Evolutionary conservation across 1,140 invertebrate species (phyloP).

Genomic region (Nasonia vitripennis): DNA sequence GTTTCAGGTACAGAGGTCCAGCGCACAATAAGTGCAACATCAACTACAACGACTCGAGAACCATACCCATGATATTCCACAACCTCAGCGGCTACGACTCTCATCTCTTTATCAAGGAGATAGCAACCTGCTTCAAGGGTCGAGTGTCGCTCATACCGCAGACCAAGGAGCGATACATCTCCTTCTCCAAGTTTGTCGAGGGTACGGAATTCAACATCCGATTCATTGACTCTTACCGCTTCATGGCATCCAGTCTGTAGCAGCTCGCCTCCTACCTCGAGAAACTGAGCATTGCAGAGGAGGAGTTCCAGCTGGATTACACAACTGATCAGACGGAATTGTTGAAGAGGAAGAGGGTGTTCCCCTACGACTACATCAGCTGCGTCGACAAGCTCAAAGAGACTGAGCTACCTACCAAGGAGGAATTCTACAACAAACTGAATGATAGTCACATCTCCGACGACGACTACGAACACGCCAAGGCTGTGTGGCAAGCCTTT

Average conservation of each 20-base stretch:
- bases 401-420: slow-evolving; percentile 42
- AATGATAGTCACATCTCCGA: not conserved
- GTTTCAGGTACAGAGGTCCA: not conserved
- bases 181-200: too few species aligned
- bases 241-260: slow-evolving; percentile 54
- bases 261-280: slow-evolving; percentile 34
- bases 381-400: slow-evolving; percentile 57
- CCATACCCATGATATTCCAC: too few species aligned
- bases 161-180: too few species aligned
- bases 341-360: not conserved
- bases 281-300: not conserved
- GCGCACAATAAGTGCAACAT: slow-evolving; percentile 1
- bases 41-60: too few species aligned
- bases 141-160: not conserved
- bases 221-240: slow-evolving; percentile 64
- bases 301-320: not conserved
- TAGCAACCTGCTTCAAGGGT: not conserved
- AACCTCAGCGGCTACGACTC: too few species aligned
- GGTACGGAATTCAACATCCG: slow-evolving; percentile 46
- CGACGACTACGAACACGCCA: slow-evolving; percentile 69
- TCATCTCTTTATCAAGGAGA: too few species aligned
- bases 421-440: too few species aligned
- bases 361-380: slow-evolving; percentile 38
- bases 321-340: not conserved
- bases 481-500: slow-evolving; percentile 65